phyloP scores from a whole-genome alignment of 2,797 vertebrate species.

The Psittacula derbiana region DNA sequence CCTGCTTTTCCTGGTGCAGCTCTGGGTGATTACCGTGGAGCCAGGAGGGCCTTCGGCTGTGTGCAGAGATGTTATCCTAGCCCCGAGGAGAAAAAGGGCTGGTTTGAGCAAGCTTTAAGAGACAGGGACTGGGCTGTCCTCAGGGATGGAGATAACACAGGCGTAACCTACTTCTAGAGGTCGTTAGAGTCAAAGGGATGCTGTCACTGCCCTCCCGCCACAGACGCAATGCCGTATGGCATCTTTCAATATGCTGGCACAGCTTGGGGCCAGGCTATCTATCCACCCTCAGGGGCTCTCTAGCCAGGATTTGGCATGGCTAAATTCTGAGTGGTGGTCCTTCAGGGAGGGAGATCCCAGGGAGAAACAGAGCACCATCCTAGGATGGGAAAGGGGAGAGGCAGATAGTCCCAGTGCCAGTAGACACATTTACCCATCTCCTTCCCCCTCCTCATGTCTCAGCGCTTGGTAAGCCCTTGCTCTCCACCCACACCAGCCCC shows the following conservation, averaged over 20 bases:
- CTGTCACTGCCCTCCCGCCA: neutral
- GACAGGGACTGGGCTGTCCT: neutral
- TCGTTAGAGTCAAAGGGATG: neutral
- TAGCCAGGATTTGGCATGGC: neutral
- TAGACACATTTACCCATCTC: neutral
- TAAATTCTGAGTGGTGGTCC: neutral
- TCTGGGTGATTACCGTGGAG: neutral
- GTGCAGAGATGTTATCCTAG: neutral
- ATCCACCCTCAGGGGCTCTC: neutral
- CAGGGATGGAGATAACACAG: neutral
- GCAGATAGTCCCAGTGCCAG: accelerated
- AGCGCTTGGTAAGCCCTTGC: neutral
- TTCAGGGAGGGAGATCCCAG: neutral
- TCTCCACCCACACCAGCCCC: neutral
- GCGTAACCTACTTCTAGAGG: neutral
- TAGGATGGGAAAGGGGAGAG: neutral
- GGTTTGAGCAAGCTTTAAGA: neutral
- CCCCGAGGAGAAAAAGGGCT: neutral
- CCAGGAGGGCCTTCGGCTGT: neutral
- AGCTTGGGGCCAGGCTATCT: accelerated
- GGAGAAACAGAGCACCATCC: neutral
- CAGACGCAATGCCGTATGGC: accelerated
- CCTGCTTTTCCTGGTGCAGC: neutral
- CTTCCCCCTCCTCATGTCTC: accelerated
- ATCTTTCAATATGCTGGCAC: neutral